Conservation (phyloP, 1,140 invertebrate genomes). For the Agraylea sexmaculata region DNA sequence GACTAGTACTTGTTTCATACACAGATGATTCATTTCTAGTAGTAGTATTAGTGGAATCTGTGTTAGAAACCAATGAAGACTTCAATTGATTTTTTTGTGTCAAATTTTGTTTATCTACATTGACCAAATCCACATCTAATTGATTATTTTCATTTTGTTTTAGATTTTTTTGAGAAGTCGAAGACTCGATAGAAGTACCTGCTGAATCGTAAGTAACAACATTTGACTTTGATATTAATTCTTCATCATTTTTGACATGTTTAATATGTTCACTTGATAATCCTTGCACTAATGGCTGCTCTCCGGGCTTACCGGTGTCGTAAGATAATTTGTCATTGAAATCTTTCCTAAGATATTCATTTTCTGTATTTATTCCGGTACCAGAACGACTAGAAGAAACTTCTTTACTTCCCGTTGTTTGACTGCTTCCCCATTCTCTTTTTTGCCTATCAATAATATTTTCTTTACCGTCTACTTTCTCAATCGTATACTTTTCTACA, state of each 20-base stretch:
- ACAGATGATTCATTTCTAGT: slow-evolving; percentile 4
- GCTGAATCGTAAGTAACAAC: slow-evolving; percentile 16
- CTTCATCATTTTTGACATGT: slow-evolving; percentile 18
- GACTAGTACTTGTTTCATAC: slow-evolving; percentile 9
- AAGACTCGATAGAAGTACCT: slow-evolving; percentile 9
- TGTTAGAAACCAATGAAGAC: too few relatives aligned
- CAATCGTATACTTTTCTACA: slow-evolving; percentile 26
- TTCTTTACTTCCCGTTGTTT: slow-evolving; percentile 37
- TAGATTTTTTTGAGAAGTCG: too few relatives aligned
- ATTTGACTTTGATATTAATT: slow-evolving; percentile 15
- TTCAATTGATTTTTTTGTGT: too few relatives aligned
- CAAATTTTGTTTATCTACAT: too few relatives aligned
- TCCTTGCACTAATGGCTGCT: slow-evolving; percentile 18
- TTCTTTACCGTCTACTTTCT: slow-evolving; percentile 33
- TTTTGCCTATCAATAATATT: slow-evolving; percentile 29
- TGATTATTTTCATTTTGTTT: too few relatives aligned
- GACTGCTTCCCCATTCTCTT: slow-evolving; percentile 25
- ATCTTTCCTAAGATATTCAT: slow-evolving; percentile 40
- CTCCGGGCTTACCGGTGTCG: slow-evolving; percentile 41
- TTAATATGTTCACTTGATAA: slow-evolving; percentile 16
- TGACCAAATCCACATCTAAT: too few relatives aligned
- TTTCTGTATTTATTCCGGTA: slow-evolving; percentile 39
- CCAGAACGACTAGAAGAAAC: slow-evolving; percentile 36
- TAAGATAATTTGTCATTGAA: slow-evolving; percentile 41
- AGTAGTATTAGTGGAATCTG: too few relatives aligned